These are phyloP conservation scores for Podarcis siculus DNA, from an alignment of 2,797 vertebrate genomes.

Conservation along the genomic window DNA sequence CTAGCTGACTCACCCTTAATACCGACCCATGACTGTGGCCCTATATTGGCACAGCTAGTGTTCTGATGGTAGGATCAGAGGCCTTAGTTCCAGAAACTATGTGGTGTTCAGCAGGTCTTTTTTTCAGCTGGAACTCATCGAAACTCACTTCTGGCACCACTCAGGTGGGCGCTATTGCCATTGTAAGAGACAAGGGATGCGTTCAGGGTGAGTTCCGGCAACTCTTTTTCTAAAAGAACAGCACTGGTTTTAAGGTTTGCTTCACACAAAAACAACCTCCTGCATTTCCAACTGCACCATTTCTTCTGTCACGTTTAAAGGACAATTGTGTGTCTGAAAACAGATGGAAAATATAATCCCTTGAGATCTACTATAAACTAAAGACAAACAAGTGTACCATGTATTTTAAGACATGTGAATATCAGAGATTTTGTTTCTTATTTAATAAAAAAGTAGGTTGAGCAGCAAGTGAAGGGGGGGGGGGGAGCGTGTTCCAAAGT, in stretches of 20 bases:
- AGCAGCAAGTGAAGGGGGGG: neutral
- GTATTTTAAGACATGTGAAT: neutral
- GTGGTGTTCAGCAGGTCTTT: too few relatives aligned
- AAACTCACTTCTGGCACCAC: too few relatives aligned
- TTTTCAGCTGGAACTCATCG: too few relatives aligned
- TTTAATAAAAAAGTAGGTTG: too few relatives aligned
- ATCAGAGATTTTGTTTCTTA: neutral
- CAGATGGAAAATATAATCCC: neutral
- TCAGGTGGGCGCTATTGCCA: too few relatives aligned
- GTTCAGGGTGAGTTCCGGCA: too few relatives aligned
- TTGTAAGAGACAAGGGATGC: too few relatives aligned
- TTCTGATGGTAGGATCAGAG: neutral
- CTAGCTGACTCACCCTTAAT: too few relatives aligned
- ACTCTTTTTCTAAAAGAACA: too few relatives aligned
- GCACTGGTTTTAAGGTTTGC: neutral
- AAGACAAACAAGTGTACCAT: neutral
- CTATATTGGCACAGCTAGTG: neutral
- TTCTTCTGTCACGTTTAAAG: neutral
- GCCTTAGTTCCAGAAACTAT: fast-evolving
- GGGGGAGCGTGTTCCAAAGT: neutral
- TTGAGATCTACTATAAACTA: neutral
- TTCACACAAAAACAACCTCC: neutral
- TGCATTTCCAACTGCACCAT: neutral
- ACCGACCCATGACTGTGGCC: too few relatives aligned
- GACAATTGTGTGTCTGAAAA: neutral